Conservation (phyloP, 1,140 invertebrate genomes). For the Drosophila elegans region DNA sequence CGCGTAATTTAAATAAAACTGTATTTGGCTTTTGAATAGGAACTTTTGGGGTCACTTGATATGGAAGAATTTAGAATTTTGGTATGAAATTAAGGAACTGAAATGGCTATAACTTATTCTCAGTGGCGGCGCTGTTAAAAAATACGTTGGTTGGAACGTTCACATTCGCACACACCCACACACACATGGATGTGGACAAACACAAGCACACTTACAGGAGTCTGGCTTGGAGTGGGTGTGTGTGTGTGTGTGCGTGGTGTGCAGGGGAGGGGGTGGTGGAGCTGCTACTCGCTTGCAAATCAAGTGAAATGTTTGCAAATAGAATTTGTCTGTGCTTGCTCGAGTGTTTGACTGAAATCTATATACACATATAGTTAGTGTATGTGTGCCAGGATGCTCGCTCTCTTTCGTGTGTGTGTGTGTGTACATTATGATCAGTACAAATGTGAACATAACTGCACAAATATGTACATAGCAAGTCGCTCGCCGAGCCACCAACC, state of each 20-base stretch:
- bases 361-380: slow-evolving; percentile 75
- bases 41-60: too few species aligned
- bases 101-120: background rate
- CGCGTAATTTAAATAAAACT: too few species aligned
- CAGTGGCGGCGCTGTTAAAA: slow-evolving; percentile 33
- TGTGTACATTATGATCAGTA: slow-evolving; percentile 84
- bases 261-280: slow-evolving; percentile 7
- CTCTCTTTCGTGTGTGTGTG: slow-evolving; percentile 48
- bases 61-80: too few species aligned
- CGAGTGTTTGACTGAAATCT: slow-evolving; percentile 84
- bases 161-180: slow-evolving; percentile 28
- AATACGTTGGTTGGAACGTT: slow-evolving; percentile 38
- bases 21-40: too few species aligned
- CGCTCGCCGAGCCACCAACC: slow-evolving; percentile 45
- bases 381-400: slow-evolving; percentile 57
- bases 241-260: background rate
- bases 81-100: background rate
- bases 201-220: slow-evolving; percentile 56
- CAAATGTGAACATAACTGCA: slow-evolving; percentile 85
- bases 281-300: slow-evolving; percentile 84
- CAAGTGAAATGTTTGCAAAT: slow-evolving; percentile 85
- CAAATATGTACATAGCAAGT: slow-evolving; percentile 84
- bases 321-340: slow-evolving; percentile 85
- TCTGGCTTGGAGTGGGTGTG: slow-evolving; percentile 19
- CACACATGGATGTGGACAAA: slow-evolving; percentile 26